phyloP scores from a whole-genome alignment of 2,888 invertebrate species.

The Carterocephalus palaemon region DNA sequence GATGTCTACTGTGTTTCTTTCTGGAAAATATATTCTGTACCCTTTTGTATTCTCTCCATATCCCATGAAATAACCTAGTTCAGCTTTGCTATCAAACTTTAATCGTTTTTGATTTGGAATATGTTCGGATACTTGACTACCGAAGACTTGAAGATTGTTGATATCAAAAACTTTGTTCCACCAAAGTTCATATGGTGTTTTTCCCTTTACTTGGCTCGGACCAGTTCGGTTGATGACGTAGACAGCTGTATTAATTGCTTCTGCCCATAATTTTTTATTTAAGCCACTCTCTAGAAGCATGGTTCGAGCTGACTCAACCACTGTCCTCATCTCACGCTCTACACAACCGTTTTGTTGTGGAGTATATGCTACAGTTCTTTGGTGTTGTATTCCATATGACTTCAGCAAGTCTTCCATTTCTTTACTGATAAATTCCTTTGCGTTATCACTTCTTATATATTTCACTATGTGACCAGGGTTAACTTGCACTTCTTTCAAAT shows the following conservation, averaged over 20 bases:
- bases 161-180: slow-evolving; percentile 13
- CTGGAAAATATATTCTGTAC: slow-evolving; percentile 21
- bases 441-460: slow-evolving; percentile 1
- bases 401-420: background rate
- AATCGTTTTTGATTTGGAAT: background rate
- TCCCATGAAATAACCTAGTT: background rate
- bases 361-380: background rate
- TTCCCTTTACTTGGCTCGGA: background rate
- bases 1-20: slow-evolving; percentile 9
- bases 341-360: slow-evolving; percentile 13
- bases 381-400: background rate
- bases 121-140: slow-evolving; percentile 7
- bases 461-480: slow-evolving; percentile 1
- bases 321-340: slow-evolving; percentile 30
- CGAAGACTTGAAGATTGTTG: background rate
- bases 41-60: slow-evolving; percentile 24
- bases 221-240: background rate
- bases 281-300: slow-evolving; percentile 16
- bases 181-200: slow-evolving; percentile 1
- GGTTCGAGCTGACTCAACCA: slow-evolving; percentile 41
- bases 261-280: slow-evolving; percentile 29
- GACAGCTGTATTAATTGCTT: slow-evolving; percentile 23
- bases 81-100: background rate
- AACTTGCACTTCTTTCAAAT: background rate
- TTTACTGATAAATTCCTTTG: slow-evolving; percentile 1